Base-by-base conservation (phyloP, 2,888 invertebrate genomes). In the Liodrosophila aerea region DNA sequence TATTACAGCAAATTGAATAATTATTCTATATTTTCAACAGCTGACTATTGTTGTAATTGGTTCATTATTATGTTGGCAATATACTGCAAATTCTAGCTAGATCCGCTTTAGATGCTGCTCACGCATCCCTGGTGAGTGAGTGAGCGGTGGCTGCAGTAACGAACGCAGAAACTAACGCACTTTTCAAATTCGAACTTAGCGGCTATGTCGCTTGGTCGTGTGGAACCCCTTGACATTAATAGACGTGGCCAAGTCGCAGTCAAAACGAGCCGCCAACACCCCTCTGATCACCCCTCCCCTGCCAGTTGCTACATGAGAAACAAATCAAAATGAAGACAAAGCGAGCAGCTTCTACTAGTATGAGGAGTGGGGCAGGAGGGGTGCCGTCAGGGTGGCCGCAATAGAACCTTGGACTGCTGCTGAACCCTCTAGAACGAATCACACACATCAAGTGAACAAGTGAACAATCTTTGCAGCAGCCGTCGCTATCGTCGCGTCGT, bases 201-300 rank as follows among this genome's bases (percentile, higher is more conserved):
- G 49, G 27, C 63, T 69, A 50, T 29, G 56, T 37, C 46, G 68
- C 43, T 45, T 58, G 67, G 77, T 76, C 77, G 82, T 85, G 85
- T 82, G 64, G 85, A 85, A 83, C 81, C 85, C 81, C 81, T 82
- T 82, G 81, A 82, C 81, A 82, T 82, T 82, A 82, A 85, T 82
- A 82, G 11, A 62, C 65, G 63, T 72, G 63, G 67, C 73, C 58
- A 70, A 73, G 65, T 71, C 80, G 66, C 34, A 37, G 39, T 15
- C 59, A 12, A 33, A n/a, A 33, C 31, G 36, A 4, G 43, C 27
- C n/a, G 22, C 13, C 33, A 9, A 40, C 5, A 30, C 29, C 34
- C 22, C 41, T 31, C 34, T 33, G 34, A 44, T 15, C 53, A 30
- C 40, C 13, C 13, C 36, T 47, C 22, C 27, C 37, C 31, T 33